Evolutionary conservation across 2,113 vertebrate genomes (phyloP).

Genomic region (Callithrix jacchus): DNA sequence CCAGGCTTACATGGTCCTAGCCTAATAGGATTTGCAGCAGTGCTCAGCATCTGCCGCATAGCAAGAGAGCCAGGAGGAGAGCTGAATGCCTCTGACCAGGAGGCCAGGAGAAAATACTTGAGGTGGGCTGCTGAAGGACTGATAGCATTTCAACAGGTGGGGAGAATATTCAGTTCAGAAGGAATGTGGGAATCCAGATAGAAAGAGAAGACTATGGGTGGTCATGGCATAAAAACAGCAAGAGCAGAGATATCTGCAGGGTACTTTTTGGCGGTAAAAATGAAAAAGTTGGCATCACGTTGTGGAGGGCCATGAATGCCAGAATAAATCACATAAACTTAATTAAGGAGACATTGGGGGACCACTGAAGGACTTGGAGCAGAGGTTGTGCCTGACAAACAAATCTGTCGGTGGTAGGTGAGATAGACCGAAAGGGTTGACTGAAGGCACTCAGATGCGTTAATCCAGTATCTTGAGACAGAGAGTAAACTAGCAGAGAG

Average conservation of each 20-base stretch:
- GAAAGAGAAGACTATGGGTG: not conserved
- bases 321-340: constrained; percentile 35
- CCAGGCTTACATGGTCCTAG: not conserved
- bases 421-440: not conserved
- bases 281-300: constrained; percentile 45
- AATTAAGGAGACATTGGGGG: constrained; percentile 44
- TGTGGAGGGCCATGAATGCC: not conserved
- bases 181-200: not conserved
- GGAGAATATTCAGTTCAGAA: not conserved
- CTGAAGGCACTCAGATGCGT: not conserved
- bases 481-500: not conserved
- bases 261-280: constrained; percentile 23
- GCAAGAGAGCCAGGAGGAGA: not conserved
- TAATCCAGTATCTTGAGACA: not conserved
- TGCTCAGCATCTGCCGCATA: not conserved
- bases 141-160: not conserved
- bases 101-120: not conserved
- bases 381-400: not conserved
- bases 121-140: not conserved
- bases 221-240: not conserved
- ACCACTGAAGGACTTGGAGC: constrained; percentile 5
- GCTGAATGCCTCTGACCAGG: not conserved
- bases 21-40: not conserved
- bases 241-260: constrained; percentile 9
- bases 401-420: constrained; percentile 42